Base-by-base conservation (phyloP, 2,113 vertebrate species). In the Turnix velox region DNA sequence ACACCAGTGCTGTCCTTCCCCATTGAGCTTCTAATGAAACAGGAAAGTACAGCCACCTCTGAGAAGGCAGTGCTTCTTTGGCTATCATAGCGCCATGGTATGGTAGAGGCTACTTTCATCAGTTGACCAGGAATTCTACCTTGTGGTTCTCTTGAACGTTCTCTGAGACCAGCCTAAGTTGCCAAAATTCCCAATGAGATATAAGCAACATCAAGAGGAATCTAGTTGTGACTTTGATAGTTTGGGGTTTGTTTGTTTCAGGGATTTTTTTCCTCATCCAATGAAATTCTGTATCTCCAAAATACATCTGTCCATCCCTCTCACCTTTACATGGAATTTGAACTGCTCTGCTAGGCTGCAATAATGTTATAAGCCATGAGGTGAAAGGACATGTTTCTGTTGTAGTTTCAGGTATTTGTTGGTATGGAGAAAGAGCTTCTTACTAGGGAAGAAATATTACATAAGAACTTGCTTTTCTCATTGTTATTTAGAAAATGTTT, bases 11-110 rank as follows among this genome's bases (percentile, higher is more conserved):
- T 88, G 22, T 33, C 31, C 31, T 65, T 46, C 43, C 27, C 48
- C 7, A 1, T 3, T 30, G 31, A 61, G 46, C 6, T 17, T 25
- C 8, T 39, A 55, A 48, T 0, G 10, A 65, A 40, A 22, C 5
- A n/a, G 67, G 49, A 69, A 11, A 33, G 52, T 7, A 25, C 18
- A 76, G 16, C 22, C n/a, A 18, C 4, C 43, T 58, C 43, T 31
- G 11, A n/a, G 35, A 52, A 22, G 28, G 18, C 1, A 0, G 10
- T 15, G 9, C 6, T 18, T 0, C n/a, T 39, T 42, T 35, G 61
- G 18, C n/a, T 4, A n/a, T 68, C 19, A 2, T 28, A 57, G 25
- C 42, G 22, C 9, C 16, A 18, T 9, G 18, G 10, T 43, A 1
- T 1, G 28, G 40, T 61, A 17, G 57, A 55, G n/a, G 35, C 37